Percentiles rank a stretch among this genome's conserved stretches.
phyloP scores from a whole-genome alignment of 2,113 vertebrate species.

The Poeciliopsis turrubarensis region DNA sequence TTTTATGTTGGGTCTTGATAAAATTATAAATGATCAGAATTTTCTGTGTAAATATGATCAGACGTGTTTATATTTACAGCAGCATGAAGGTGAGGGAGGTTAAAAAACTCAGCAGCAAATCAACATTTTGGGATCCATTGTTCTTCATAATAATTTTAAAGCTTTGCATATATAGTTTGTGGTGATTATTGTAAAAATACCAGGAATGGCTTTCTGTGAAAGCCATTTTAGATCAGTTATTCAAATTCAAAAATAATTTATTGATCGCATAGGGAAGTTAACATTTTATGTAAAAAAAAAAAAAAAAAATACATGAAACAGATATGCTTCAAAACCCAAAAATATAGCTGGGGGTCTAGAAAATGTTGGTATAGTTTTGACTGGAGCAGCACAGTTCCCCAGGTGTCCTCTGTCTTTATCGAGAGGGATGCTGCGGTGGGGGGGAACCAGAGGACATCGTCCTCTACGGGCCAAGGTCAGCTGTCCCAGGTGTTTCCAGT shows the following conservation, averaged over 20 bases:
- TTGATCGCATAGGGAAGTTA: too few relatives aligned
- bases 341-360: neutral
- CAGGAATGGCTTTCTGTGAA: too few relatives aligned
- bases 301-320: too few relatives aligned
- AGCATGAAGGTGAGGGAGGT: neutral
- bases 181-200: too few relatives aligned
- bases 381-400: conserved; percentile 9
- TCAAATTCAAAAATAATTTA: too few relatives aligned
- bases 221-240: too few relatives aligned
- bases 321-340: neutral
- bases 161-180: neutral
- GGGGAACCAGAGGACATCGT: conserved; percentile 24
- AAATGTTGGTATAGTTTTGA: neutral
- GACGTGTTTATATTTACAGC: too few relatives aligned
- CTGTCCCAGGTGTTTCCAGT: conserved; percentile 47
- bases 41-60: too few relatives aligned
- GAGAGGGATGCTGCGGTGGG: neutral
- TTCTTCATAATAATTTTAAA: neutral
- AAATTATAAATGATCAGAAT: too few relatives aligned
- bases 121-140: neutral
- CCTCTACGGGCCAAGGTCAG: conserved; percentile 21
- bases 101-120: neutral
- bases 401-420: conserved; percentile 15
- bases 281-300: too few relatives aligned
- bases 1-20: too few relatives aligned